phyloP scores from a whole-genome alignment of 2,113 vertebrate species.

The Typhlomys cinereus region DNA sequence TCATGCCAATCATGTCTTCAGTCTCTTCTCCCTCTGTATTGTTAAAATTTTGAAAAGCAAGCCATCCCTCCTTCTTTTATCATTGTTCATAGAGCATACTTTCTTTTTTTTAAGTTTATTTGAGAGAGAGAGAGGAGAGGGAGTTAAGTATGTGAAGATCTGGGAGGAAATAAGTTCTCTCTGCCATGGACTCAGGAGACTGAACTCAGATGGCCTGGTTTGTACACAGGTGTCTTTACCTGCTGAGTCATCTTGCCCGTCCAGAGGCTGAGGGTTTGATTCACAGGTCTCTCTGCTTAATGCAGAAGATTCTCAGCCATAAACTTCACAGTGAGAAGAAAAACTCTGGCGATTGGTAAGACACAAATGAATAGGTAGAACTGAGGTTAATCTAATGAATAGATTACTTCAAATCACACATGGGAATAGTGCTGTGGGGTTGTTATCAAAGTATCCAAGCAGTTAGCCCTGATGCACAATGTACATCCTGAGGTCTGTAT shows the following conservation, averaged over 20 bases:
- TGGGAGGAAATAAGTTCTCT: no score
- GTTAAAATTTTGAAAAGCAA: background rate
- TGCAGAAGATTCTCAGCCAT: background rate
- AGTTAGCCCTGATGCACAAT: background rate
- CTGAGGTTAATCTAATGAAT: background rate
- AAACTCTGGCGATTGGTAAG: background rate
- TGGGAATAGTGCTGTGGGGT: background rate
- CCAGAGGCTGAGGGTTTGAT: background rate
- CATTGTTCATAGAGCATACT: background rate
- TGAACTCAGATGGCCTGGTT: no score
- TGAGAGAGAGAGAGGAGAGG: no score
- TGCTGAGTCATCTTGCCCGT: no score
- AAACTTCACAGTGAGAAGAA: background rate
- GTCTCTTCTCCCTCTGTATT: background rate
- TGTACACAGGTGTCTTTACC: no score
- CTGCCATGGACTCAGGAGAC: no score
- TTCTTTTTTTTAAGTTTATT: background rate
- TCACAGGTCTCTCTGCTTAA: background rate
- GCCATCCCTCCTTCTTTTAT: background rate
- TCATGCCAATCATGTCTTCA: background rate
- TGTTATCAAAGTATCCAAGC: constrained; percentile 2
- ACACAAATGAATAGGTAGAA: background rate
- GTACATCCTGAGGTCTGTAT: background rate
- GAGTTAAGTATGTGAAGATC: no score
- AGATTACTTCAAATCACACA: constrained; percentile 35